phyloP scores from a whole-genome alignment of 2,797 vertebrate species.

The Sarcophilus harrisii region DNA sequence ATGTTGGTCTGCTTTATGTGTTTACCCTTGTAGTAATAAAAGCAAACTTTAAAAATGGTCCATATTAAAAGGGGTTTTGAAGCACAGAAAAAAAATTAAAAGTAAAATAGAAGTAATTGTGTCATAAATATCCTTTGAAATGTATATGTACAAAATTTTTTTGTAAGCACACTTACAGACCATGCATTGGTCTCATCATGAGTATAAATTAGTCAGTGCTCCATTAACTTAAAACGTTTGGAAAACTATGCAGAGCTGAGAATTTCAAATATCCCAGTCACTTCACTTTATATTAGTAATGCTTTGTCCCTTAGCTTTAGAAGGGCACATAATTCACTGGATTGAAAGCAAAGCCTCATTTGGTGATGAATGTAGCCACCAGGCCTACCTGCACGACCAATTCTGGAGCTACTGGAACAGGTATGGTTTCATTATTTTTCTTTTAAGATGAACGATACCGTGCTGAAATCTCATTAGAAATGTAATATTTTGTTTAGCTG shows the following conservation, averaged over 20 bases:
- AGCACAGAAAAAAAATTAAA: constrained; percentile 36
- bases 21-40: constrained; percentile 1
- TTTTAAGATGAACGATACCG: constrained; percentile 70
- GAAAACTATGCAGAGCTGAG: constrained; percentile 52
- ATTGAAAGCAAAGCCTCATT: constrained; percentile 99
- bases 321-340: constrained; percentile 98
- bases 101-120: constrained; percentile 48
- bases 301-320: constrained; percentile 90
- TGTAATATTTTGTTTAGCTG: constrained; percentile 78
- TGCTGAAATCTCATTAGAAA: constrained; percentile 74
- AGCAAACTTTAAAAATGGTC: constrained; percentile 9
- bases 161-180: background rate
- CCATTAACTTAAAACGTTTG: constrained; percentile 50
- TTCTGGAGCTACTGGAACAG: constrained; percentile 99
- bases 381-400: constrained; percentile 96
- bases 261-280: constrained; percentile 75
- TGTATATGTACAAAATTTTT: constrained; percentile 3
- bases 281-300: constrained; percentile 73
- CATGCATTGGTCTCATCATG: constrained; percentile 38
- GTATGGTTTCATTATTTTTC: constrained; percentile 84
- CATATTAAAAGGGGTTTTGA: constrained; percentile 27
- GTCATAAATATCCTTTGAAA: constrained; percentile 19
- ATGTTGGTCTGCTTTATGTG: background rate
- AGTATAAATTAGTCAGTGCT: constrained; percentile 45
- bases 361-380: constrained; percentile 97